Evolutionary conservation across 2,888 invertebrate genomes (phyloP).

Genomic region (Lasioglossum calceatum): DNA sequence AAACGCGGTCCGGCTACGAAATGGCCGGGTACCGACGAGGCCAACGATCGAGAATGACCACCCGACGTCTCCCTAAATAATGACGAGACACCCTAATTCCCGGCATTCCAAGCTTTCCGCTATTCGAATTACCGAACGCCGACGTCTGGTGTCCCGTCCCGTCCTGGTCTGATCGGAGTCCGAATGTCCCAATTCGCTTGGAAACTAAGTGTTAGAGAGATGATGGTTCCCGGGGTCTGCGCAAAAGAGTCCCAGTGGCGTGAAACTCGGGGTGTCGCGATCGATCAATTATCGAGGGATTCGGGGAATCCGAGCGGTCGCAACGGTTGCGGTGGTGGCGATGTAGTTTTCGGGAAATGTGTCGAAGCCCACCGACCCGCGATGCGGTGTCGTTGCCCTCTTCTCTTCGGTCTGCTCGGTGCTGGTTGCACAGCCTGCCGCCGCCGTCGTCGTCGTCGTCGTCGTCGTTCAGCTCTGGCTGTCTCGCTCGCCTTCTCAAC

Average conservation of each 20-base stretch:
- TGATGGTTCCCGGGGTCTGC: not conserved
- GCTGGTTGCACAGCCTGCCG: conserved; percentile 57
- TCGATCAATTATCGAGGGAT: conserved; percentile 69
- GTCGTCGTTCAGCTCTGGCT: conserved; percentile 69
- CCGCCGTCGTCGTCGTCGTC: conserved; percentile 67
- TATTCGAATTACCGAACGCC: not conserved
- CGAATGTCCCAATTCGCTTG: not conserved
- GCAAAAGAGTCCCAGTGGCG: conserved; percentile 3
- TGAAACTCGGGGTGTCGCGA: conserved; percentile 41
- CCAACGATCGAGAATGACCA: conserved; percentile 74
- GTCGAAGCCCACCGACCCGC: conserved; percentile 73
- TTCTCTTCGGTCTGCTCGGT: conserved; percentile 75
- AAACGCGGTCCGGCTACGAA: conserved; percentile 65
- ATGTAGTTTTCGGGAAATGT: conserved; percentile 79
- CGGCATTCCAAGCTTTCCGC: conserved; percentile 10
- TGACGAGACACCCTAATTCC: conserved; percentile 52
- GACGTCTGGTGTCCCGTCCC: not conserved
- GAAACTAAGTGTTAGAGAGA: not conserved
- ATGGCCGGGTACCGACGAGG: conserved; percentile 58
- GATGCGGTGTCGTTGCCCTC: conserved; percentile 83
- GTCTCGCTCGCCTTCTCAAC: conserved; percentile 54
- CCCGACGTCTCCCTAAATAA: conserved; percentile 63
- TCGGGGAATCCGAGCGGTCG: conserved; percentile 64
- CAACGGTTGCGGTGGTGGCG: conserved; percentile 58
- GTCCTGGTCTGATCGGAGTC: not conserved